Base-by-base conservation (phyloP, 2,888 invertebrate genomes). In the Hirtodrosophila cameraria region DNA sequence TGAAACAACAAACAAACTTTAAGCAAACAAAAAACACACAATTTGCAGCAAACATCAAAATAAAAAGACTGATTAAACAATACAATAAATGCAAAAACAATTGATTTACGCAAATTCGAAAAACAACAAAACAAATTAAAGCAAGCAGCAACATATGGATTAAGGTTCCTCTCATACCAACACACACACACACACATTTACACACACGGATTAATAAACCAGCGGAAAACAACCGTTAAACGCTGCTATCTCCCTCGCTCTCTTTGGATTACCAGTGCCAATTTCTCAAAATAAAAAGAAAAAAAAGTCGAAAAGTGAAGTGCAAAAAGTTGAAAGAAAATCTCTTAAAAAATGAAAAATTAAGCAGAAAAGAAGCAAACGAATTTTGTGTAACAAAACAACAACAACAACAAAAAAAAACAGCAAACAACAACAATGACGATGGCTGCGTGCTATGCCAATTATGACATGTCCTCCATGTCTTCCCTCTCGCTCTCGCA, bases 381-480 rank as follows among this genome's bases (percentile, higher is more conserved):
- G 43, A 45, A 28, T 27, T 46, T 43, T 54, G 46, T 48, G 64
- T 48, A 43, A 25, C 38, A 48, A 15, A 43, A 25, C 38, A 48
- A 15, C 54, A 65, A 57, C 46, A 66, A 50, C 35, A 49, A 52
- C 33, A 60, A 25, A 33, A 46, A 23, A 8, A 6, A 27, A 7
- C 48, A 53, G 35, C 38, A 31, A 89, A 20, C 46, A 6, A 57
- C 43, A 43, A 59, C 61, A 57, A 90, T 90, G 91, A 90, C 90
- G 72, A 91, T 91, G 91, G 90, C 91, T 57, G 90, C 91, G 50
- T 91, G 91, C 59, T 91, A 90, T 82, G 88, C 91, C 57, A 91
- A 88, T 72, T 91, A 91, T 72, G 90, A 91, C 81, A 87, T 90
- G 88, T 86, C 90, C 57, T 82, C 73, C 53, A 68, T 71, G 71